These are phyloP conservation scores for Lasioglossum vierecki DNA, from an alignment of 2,888 invertebrate genomes.

Conservation along the genomic window DNA sequence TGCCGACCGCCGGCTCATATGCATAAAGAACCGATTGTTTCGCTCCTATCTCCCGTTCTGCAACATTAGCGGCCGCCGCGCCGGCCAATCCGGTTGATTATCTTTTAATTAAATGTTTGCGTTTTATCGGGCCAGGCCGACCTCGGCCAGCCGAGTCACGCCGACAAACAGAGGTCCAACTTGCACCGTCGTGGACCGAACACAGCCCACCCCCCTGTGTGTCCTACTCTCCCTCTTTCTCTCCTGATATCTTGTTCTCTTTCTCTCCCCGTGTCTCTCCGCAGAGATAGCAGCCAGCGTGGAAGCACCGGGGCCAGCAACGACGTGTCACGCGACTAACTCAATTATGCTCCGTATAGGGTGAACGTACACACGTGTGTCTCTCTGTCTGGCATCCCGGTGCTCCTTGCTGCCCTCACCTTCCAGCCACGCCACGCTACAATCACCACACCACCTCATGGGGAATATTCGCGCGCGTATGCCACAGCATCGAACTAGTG, in stretches of 20 bases:
- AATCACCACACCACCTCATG: slow-evolving; percentile 27
- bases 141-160: slow-evolving; percentile 50
- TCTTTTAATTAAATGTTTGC: slow-evolving; percentile 83
- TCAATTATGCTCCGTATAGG: slow-evolving; percentile 73
- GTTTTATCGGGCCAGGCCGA: slow-evolving; percentile 76
- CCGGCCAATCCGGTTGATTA: slow-evolving; percentile 80
- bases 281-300: slow-evolving; percentile 34
- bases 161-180: slow-evolving; percentile 42
- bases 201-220: neutral
- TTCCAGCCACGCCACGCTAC: neutral
- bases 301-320: slow-evolving; percentile 56
- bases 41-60: slow-evolving; percentile 73
- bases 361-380: slow-evolving; percentile 38
- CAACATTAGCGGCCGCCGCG: slow-evolving; percentile 76
- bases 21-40: slow-evolving; percentile 81
- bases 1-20: slow-evolving; percentile 72
- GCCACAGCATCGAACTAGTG: slow-evolving; percentile 37
- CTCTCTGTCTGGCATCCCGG: slow-evolving; percentile 7
- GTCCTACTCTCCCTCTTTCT: neutral
- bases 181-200: slow-evolving; percentile 48
- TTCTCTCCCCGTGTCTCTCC: neutral
- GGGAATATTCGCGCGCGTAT: slow-evolving; percentile 46
- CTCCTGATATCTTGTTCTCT: neutral
- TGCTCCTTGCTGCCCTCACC: slow-evolving; percentile 17
- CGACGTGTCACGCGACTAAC: slow-evolving; percentile 75